phyloP scores from a whole-genome alignment of 2,797 vertebrate species.

The Schizopygopsis malacanthus region DNA sequence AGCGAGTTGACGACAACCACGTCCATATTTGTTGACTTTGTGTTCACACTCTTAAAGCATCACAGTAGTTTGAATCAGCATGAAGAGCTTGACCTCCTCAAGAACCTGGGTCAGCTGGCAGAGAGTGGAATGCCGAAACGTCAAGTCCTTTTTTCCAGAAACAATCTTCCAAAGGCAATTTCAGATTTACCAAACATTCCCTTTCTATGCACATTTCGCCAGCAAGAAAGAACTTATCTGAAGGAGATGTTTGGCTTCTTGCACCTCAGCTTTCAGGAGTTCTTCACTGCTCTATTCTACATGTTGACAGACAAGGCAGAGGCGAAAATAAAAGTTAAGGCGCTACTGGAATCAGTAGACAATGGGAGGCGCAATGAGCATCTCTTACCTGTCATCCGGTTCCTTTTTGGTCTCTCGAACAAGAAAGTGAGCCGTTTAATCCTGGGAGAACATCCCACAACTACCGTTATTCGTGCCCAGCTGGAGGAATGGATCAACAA shows the following conservation, averaged over 20 bases:
- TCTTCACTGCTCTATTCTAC: constrained; percentile 50
- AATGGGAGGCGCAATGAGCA: not conserved
- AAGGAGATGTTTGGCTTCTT: constrained; percentile 51
- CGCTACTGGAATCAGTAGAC: not conserved
- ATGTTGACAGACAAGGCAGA: constrained; percentile 17
- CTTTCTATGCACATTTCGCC: constrained; percentile 47
- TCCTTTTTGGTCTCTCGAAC: constrained; percentile 54
- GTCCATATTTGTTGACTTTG: constrained; percentile 50
- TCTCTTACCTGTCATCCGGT: constrained; percentile 33
- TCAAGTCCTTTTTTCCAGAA: constrained; percentile 42
- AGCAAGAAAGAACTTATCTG: constrained; percentile 10
- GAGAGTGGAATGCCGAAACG: constrained; percentile 11
- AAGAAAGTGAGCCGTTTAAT: constrained; percentile 23
- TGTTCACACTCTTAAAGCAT: constrained; percentile 43
- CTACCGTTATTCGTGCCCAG: not conserved
- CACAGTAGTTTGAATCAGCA: constrained; percentile 32
- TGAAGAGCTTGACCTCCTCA: constrained; percentile 16
- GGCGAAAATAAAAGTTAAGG: constrained; percentile 1
- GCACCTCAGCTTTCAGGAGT: constrained; percentile 59
- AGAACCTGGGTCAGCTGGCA: constrained; percentile 36
- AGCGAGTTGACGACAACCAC: constrained; percentile 40
- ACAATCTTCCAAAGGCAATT: constrained; percentile 8
- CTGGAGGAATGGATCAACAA: constrained; percentile 43
- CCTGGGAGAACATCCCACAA: not conserved
- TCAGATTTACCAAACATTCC: constrained; percentile 33